phyloP scores from a whole-genome alignment of 2,113 vertebrate species.

The Pampusana beccarii region DNA sequence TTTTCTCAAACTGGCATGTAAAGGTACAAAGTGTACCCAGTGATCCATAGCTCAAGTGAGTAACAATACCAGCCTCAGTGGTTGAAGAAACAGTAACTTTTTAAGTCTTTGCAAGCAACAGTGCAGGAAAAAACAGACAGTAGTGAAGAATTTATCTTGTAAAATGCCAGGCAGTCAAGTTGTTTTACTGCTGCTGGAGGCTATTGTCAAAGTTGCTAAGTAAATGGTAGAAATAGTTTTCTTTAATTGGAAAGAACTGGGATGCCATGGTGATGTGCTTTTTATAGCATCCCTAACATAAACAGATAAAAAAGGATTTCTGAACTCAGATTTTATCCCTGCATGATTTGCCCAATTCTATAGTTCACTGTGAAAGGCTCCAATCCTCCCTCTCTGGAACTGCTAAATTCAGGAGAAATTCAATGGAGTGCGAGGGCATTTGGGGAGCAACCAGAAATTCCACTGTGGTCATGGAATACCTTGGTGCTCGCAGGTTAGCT shows the following conservation, averaged over 20 bases:
- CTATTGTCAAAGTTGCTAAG: slow-evolving; percentile 69
- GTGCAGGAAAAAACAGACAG: slow-evolving; percentile 21
- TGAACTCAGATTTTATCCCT: not conserved
- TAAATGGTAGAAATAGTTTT: slow-evolving; percentile 59
- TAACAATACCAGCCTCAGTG: slow-evolving; percentile 6
- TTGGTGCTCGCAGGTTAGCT: not conserved
- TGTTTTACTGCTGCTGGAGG: slow-evolving; percentile 61
- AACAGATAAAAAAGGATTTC: not conserved
- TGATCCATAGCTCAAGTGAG: slow-evolving; percentile 55
- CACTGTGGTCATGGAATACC: not conserved
- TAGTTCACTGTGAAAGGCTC: not conserved
- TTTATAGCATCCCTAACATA: slow-evolving; percentile 42
- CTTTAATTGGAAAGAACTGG: slow-evolving; percentile 61
- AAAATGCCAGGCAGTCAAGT: slow-evolving; percentile 63
- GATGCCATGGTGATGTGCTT: slow-evolving; percentile 53
- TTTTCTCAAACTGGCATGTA: slow-evolving; percentile 58
- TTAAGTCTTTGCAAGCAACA: slow-evolving; percentile 23
- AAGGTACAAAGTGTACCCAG: slow-evolving; percentile 52
- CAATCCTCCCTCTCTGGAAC: not conserved
- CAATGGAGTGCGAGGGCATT: not conserved
- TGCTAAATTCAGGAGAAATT: not conserved
- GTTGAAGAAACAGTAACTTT: slow-evolving; percentile 32
- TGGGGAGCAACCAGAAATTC: not conserved
- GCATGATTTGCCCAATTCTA: not conserved
- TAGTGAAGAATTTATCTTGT: slow-evolving; percentile 55